These are phyloP conservation scores for Egretta garzetta DNA, from an alignment of 2,113 vertebrate genomes.

Conservation along the genomic window DNA sequence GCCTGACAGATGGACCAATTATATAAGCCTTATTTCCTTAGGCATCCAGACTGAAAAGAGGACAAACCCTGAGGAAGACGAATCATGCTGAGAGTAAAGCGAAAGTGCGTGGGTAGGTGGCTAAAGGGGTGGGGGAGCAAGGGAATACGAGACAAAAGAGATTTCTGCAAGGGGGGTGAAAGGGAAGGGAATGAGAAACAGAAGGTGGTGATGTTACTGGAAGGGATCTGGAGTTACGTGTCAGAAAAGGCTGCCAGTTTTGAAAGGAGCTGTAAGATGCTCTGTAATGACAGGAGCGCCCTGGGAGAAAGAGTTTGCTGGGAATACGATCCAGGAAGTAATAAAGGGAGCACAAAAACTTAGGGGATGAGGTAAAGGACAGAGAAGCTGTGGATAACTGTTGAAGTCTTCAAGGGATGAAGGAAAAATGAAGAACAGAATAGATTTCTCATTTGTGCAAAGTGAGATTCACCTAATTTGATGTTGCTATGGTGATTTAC, in stretches of 20 bases:
- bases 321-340: neutral
- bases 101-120: neutral
- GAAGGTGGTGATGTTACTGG: neutral
- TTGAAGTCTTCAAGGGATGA: neutral
- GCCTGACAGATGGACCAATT: conserved; percentile 31
- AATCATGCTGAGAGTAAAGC: neutral
- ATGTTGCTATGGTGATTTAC: conserved; percentile 51
- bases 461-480: neutral
- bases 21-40: conserved; percentile 21
- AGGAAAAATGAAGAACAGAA: neutral
- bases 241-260: neutral
- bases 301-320: neutral
- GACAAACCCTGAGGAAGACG: neutral
- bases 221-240: neutral
- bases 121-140: neutral
- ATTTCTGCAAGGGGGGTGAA: neutral
- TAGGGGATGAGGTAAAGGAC: neutral
- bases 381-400: neutral
- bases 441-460: neutral
- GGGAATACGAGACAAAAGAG: neutral
- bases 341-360: neutral
- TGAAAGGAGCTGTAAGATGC: neutral
- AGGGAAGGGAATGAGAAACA: neutral
- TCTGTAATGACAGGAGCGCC: neutral
- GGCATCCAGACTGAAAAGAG: conserved; percentile 17